phyloP scores from a whole-genome alignment of 2,797 vertebrate genomes.

The Lepus oiostolus region DNA sequence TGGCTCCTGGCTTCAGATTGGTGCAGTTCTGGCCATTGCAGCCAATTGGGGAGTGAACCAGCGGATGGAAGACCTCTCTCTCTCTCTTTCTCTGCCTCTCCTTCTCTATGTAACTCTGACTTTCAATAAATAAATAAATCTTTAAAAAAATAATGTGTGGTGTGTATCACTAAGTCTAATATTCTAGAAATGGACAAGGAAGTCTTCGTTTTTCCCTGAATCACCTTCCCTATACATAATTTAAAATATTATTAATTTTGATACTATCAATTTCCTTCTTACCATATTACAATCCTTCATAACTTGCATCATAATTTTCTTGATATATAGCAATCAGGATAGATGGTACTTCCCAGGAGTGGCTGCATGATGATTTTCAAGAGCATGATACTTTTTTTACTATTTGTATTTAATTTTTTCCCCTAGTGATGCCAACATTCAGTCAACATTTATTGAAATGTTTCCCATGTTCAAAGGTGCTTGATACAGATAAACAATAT shows the following conservation, averaged over 20 bases:
- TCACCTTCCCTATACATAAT: not conserved
- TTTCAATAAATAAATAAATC: too few relatives aligned
- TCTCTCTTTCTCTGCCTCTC: too few relatives aligned
- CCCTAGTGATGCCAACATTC: not conserved
- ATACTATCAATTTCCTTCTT: slow-evolving; percentile 34
- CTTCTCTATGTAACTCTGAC: too few relatives aligned
- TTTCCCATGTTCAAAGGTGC: not conserved
- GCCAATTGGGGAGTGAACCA: too few relatives aligned
- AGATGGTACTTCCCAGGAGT: not conserved
- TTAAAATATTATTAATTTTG: slow-evolving; percentile 13
- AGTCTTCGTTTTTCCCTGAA: not conserved
- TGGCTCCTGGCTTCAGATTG: too few relatives aligned
- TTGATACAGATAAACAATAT: not conserved
- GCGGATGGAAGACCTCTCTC: too few relatives aligned
- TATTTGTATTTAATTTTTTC: slow-evolving; percentile 29
- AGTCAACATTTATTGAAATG: not conserved
- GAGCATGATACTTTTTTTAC: not conserved
- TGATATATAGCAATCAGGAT: not conserved
- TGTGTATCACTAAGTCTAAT: not conserved
- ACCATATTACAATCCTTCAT: not conserved
- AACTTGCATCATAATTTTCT: not conserved
- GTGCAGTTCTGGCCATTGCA: too few relatives aligned
- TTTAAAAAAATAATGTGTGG: not conserved
- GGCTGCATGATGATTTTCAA: not conserved
- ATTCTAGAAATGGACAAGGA: not conserved